Percentiles rank a stretch among this genome's conserved stretches.
Conservation (phyloP, 2,797 vertebrate genomes). For the Crocodylus rhombifer region DNA sequence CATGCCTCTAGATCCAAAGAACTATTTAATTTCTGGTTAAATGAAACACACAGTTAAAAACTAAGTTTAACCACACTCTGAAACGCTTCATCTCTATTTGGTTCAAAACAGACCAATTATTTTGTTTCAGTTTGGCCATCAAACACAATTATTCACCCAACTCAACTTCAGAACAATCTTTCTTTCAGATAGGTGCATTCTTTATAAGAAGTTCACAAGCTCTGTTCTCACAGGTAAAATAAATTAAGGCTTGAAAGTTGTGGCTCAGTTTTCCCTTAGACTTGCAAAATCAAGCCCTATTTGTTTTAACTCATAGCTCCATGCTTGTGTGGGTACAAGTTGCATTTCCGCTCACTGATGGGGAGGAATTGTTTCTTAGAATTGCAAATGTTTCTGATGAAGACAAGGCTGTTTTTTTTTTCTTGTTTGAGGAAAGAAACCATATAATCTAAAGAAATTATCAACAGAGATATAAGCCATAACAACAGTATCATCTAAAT, state of each 20-base stretch:
- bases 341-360: conserved; percentile 43
- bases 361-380: conserved; percentile 3
- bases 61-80: too few relatives aligned
- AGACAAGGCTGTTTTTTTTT: background rate
- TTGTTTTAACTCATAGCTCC: background rate
- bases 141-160: background rate
- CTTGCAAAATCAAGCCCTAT: conserved; percentile 51
- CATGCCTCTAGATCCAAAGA: too few relatives aligned
- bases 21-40: too few relatives aligned
- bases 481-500: background rate
- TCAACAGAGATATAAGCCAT: background rate
- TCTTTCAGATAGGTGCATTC: background rate
- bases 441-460: background rate
- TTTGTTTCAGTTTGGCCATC: background rate
- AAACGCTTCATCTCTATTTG: background rate
- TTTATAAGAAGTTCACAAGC: background rate
- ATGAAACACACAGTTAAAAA: too few relatives aligned
- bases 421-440: conserved; percentile 3
- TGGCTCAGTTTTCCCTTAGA: background rate
- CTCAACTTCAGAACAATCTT: background rate
- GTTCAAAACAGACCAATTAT: background rate
- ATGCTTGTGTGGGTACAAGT: background rate
- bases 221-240: background rate
- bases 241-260: background rate
- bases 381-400: background rate